Conservation (phyloP, 2,113 vertebrate species). For the Mellivora capensis region DNA sequence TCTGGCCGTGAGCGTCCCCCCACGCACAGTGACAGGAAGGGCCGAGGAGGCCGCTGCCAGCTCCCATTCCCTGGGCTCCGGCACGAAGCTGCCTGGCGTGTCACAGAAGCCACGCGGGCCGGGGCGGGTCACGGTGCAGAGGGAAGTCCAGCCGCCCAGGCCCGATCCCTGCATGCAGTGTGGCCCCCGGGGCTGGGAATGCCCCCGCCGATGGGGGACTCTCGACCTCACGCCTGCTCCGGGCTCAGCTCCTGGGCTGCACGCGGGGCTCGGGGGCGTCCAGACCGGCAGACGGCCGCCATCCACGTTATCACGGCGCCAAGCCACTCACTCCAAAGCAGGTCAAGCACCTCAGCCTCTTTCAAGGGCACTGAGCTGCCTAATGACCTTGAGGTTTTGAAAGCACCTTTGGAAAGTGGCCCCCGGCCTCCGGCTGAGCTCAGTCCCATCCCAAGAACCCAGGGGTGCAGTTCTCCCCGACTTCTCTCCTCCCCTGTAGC, state of each 20-base stretch:
- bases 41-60: neutral
- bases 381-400: neutral
- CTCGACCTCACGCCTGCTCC: neutral
- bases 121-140: accelerated
- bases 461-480: too few species aligned
- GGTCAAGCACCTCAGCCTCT: neutral
- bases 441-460: neutral
- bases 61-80: accelerated
- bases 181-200: accelerated
- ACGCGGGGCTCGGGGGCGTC: neutral
- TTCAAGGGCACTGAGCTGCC: neutral
- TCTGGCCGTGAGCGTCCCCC: neutral
- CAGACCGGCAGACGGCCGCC: neutral
- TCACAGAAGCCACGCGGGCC: neutral
- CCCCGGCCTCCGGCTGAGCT: neutral
- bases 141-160: neutral
- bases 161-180: accelerated
- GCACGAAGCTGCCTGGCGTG: neutral
- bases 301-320: accelerated
- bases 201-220: neutral
- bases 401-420: neutral
- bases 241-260: too few species aligned
- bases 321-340: neutral
- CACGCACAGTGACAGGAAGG: neutral
- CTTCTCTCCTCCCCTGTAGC: neutral